Evolutionary conservation across 2,113 vertebrate species (phyloP).

Genomic region (Lophotis ruficrista): DNA sequence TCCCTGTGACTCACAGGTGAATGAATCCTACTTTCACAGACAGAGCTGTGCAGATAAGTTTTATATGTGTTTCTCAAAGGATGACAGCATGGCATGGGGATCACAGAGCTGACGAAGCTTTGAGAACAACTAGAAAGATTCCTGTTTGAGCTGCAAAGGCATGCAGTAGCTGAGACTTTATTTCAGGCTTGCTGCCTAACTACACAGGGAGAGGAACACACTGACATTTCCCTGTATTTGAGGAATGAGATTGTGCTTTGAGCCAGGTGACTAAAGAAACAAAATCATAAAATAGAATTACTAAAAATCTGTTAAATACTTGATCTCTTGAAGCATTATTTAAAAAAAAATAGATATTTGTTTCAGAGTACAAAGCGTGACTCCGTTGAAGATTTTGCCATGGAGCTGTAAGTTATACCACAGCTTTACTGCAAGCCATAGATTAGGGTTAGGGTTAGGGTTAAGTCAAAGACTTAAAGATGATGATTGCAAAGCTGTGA

Average conservation of each 20-base stretch:
- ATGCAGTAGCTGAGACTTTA: neutral
- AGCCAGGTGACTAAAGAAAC: neutral
- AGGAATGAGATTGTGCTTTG: neutral
- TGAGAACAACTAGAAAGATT: neutral
- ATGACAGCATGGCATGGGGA: neutral
- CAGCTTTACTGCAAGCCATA: neutral
- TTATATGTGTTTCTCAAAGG: neutral
- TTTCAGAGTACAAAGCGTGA: neutral
- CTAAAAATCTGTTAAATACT: neutral
- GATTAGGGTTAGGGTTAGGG: too few species aligned
- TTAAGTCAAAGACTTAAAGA: neutral
- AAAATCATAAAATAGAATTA: neutral
- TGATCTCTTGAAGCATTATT: neutral
- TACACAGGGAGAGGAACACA: neutral
- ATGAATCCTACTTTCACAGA: neutral
- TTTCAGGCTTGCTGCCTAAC: neutral
- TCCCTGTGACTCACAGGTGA: neutral
- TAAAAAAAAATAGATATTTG: neutral
- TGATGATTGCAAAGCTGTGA: neutral
- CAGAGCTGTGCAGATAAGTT: neutral
- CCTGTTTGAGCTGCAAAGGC: neutral
- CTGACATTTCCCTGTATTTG: neutral
- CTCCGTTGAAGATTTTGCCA: neutral
- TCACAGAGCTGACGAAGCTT: neutral
- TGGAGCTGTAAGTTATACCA: neutral